A percentile compares a stretch with the other conserved stretches of the same genome.
phyloP scores from a whole-genome alignment of 1,140 invertebrate genomes.

The Streblospio benedicti region DNA sequence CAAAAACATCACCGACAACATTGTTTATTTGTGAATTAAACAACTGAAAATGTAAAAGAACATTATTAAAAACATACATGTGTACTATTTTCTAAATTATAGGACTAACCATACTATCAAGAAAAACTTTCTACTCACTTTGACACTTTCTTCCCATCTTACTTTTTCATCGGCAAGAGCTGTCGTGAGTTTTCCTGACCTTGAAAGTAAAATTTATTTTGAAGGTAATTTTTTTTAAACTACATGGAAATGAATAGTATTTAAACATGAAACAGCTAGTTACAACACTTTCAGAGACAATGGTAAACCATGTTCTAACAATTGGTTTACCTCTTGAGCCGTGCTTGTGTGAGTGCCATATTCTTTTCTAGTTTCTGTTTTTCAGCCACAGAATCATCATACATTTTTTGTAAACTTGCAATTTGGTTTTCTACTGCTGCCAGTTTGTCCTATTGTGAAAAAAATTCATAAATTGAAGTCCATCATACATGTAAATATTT shows the following conservation, averaged over 20 bases:
- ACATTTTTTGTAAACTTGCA: constrained; percentile 44
- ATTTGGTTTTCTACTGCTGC: constrained; percentile 46
- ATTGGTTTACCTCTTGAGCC: constrained; percentile 69
- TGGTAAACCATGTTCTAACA: too few species aligned
- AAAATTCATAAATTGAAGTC: too few species aligned
- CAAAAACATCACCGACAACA: constrained; percentile 48
- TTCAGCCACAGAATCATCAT: constrained; percentile 52
- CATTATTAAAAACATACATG: not conserved
- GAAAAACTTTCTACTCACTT: constrained; percentile 50
- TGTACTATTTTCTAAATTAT: not conserved
- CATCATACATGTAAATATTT: too few species aligned
- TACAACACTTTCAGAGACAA: too few species aligned
- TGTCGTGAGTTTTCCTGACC: constrained; percentile 69
- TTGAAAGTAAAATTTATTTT: too few species aligned
- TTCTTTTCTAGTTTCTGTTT: constrained; percentile 54
- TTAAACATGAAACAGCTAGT: too few species aligned
- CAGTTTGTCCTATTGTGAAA: too few species aligned
- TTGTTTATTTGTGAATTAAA: constrained; percentile 41
- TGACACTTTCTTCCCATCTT: constrained; percentile 67
- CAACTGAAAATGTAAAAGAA: constrained; percentile 28
- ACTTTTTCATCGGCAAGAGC: constrained; percentile 74
- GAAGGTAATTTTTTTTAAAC: too few species aligned
- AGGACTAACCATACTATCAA: not conserved
- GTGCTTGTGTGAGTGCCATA: constrained; percentile 65
- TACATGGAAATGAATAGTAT: too few species aligned